Evolutionary conservation across 2,113 vertebrate genomes (phyloP).

Genomic region (Cyanoliseus patagonus): DNA sequence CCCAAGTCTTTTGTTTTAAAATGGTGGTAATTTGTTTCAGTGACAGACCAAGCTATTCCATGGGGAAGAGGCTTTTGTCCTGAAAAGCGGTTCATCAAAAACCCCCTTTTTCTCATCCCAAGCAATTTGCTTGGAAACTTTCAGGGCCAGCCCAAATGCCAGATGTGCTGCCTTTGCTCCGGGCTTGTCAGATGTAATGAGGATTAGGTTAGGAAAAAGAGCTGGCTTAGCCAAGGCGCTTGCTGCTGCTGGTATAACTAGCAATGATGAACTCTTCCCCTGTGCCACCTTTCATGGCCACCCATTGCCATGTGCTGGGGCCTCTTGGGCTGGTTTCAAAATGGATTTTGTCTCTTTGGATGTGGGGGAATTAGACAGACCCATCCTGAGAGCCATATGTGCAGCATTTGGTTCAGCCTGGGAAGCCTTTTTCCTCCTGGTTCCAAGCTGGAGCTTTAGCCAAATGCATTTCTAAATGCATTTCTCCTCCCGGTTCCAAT

Average conservation of each 20-base stretch:
- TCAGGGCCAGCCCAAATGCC: background rate
- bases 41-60: background rate
- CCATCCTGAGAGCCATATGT: rapidly evolving
- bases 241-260: background rate
- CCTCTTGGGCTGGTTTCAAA: background rate
- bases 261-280: background rate
- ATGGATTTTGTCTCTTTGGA: background rate
- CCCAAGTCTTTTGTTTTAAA: background rate
- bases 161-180: background rate
- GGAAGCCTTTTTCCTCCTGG: background rate
- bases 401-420: background rate
- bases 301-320: background rate
- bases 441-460: background rate
- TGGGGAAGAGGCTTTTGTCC: background rate
- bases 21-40: background rate
- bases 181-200: background rate
- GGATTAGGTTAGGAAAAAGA: background rate
- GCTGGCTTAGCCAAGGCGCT: background rate
- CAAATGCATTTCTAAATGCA: background rate
- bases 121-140: background rate
- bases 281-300: background rate
- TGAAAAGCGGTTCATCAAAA: background rate
- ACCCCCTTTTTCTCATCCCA: background rate
- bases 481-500: background rate
- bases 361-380: rapidly evolving